A percentile compares a stretch with the other conserved stretches of the same genome.
Evolutionary conservation across 2,888 invertebrate species (phyloP).

Genomic region (Melanchra persicariae): DNA sequence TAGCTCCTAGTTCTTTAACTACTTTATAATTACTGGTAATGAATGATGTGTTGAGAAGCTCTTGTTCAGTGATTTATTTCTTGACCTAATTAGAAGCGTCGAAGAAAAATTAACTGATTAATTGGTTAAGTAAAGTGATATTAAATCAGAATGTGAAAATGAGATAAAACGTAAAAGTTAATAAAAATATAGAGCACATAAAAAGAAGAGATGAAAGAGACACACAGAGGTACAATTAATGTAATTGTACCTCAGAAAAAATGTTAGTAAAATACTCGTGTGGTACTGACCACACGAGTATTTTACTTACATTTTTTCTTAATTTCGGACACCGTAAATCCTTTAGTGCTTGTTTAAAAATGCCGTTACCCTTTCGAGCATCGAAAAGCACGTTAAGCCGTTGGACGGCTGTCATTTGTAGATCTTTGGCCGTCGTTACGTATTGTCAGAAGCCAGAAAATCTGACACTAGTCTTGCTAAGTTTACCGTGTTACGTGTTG

Average conservation of each 20-base stretch:
- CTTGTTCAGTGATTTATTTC: constrained; percentile 22
- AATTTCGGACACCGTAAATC: too few species aligned
- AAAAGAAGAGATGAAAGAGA: neutral
- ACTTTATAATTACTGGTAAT: constrained; percentile 59
- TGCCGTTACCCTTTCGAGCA: too few species aligned
- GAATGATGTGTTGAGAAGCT: constrained; percentile 27
- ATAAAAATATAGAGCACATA: neutral
- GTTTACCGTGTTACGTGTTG: too few species aligned
- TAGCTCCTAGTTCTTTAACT: constrained; percentile 56
- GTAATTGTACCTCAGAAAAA: too few species aligned
- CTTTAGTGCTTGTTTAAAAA: too few species aligned
- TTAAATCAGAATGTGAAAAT: neutral
- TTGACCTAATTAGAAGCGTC: constrained; percentile 6
- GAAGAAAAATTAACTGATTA: constrained; percentile 12
- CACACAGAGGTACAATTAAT: neutral
- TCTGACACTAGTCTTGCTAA: too few species aligned
- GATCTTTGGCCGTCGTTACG: too few species aligned
- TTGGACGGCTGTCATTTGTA: too few species aligned
- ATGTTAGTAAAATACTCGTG: too few species aligned
- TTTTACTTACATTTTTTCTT: neutral
- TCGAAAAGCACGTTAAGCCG: too few species aligned
- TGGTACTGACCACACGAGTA: too few species aligned
- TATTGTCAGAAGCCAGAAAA: too few species aligned
- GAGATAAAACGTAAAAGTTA: neutral
- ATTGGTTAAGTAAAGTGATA: neutral